phyloP scores from a whole-genome alignment of 2,113 vertebrate species.

The Tachuris rubrigastra region DNA sequence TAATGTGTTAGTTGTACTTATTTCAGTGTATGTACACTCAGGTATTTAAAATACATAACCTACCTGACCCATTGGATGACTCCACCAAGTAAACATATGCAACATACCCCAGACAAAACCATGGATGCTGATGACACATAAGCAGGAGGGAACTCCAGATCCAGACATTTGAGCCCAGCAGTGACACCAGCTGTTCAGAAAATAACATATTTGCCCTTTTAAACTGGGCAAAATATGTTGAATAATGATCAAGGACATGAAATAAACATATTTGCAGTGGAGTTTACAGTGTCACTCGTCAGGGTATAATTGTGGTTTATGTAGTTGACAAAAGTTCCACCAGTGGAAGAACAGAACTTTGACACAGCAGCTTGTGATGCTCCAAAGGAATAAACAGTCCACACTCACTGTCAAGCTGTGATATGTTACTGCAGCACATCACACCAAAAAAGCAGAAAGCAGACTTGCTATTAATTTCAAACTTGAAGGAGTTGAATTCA shows the following conservation, averaged over 20 bases:
- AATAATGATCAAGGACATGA: background rate
- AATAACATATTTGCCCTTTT: background rate
- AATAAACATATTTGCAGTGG: background rate
- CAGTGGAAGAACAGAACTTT: background rate
- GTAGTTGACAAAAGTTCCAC: background rate
- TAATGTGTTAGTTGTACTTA: background rate
- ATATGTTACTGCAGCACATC: background rate
- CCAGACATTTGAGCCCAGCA: background rate
- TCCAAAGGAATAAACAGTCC: background rate
- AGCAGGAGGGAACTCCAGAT: background rate
- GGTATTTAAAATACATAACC: background rate
- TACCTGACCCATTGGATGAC: background rate
- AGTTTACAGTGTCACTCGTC: background rate
- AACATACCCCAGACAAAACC: background rate
- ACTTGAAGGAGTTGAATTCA: background rate
- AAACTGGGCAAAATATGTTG: background rate
- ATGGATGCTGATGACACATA: background rate
- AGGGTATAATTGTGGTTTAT: background rate
- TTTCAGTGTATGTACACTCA: background rate
- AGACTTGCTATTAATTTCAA: background rate
- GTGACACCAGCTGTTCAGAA: background rate
- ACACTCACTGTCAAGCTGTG: accelerated
- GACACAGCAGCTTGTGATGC: background rate
- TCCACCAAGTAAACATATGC: background rate
- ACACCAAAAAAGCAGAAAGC: background rate